Base-by-base conservation (phyloP, 2,113 vertebrate genomes). In the Tragulus kanchil region DNA sequence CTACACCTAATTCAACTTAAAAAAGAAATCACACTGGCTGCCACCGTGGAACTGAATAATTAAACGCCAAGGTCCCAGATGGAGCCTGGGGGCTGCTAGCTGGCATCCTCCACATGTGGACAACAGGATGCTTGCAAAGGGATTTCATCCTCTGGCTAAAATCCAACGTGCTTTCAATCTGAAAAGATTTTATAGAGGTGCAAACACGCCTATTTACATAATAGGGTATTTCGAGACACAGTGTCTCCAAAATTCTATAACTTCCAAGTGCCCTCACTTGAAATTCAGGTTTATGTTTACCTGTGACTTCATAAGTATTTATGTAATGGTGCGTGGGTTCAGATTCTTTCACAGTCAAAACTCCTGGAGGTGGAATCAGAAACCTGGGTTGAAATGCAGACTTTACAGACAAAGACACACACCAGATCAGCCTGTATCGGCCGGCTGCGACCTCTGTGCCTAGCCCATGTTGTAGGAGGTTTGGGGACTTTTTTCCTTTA, bases 61-160 rank as follows among this genome's bases (percentile, higher is more conserved):
- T 36, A 48, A 4, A 52, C 11, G 58, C 10, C n/a, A 56, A 54
- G 31, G 15, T 78, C 31, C 42, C 54, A 23, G 54, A 10, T 54
- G 42, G 75, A 85, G 58, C 12, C 73, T 21, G 21, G 17, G 10
- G 28, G 75, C 73, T 84, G 28, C 48, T 6, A 15, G 7, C 12
- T 79, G 52, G 3, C 17, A 31, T 13, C 19, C 16, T 89, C 31
- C 61, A 21, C 16, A 21, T 7, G 15, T 8, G 77, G 31, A 52
- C 45, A 21, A 3, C 21, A 73, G 56, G 58, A 10, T 0, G 0
- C 54, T n/a, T 45, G 2, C 16, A 23, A 48, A 50, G 65, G 25
- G 26, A 59, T 16, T 62, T 42, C 17, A 17, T 71, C 48, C 19
- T 54, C 2, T 17, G 4, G 42, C 77, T 25, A n/a, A 36, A 58